Evolutionary conservation across 2,797 vertebrate species (phyloP), one percentile per base, ranked within the genome.

Genomic region (Malacoctenus gilli): DNA sequence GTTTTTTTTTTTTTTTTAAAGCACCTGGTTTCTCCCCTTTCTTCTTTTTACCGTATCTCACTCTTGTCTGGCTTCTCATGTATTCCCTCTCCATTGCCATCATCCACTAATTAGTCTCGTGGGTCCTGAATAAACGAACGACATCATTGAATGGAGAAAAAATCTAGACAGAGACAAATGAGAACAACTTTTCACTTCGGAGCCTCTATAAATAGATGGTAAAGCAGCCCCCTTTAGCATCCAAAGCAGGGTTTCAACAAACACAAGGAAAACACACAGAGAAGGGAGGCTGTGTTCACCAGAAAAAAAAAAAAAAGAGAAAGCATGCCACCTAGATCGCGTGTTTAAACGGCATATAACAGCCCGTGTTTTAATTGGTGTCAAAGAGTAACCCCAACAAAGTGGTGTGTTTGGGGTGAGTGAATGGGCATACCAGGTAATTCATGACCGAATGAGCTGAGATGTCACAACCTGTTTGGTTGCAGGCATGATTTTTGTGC

Each of bases 131-230:
- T 67, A 72, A 72, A 58, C 2, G 0, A 36, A 71, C 73, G 53
- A 79, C 76, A 78, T 85, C 73, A 82, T 76, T 83, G 72, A 63
- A 72, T 6, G 43, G 54, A 80, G 84, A 83, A 85, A n/a, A 69
- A 80, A 81, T 79, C 75, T 46, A 80, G 81, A 84, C 79, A 62
- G 59, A 85, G 86, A 89, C 73, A 89, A 89, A 88, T 82, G 79
- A 85, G 83, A 84, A 69, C 66, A 84, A 71, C 74, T 70, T 80
- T 73, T 65, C 47, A 55, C 50, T 76, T 53, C 7, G 4, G 55
- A 79, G 47, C 23, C 42, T 68, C 84, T 87, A 88, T 83, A 89
- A 86, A 86, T 87, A 86, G 80, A 78, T 58, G 37, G 44, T 64
- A 65, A 75, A 65, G 23, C 28, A 44, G 34, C 23, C 21, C n/a